Percentiles rank a stretch among this genome's conserved stretches.
Conservation (phyloP, 2,113 vertebrate genomes). For the Alethe castanea region DNA sequence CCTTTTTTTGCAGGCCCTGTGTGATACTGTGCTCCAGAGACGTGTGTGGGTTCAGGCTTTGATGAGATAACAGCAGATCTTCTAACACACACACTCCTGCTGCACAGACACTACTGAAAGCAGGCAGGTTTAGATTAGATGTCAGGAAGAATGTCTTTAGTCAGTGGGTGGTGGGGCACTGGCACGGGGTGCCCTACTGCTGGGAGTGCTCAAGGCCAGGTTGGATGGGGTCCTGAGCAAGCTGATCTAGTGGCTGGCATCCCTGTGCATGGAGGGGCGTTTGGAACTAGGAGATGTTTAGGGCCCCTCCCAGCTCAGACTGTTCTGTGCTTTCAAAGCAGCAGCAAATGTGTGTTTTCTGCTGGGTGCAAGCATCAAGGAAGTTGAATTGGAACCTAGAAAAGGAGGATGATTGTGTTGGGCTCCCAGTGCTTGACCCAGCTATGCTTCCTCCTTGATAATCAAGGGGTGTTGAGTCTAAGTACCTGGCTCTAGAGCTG, state of each 20-base stretch:
- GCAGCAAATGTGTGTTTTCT: not conserved
- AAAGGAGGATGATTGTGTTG: rapidly evolving
- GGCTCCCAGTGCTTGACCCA: not conserved
- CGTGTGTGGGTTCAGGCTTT: not conserved
- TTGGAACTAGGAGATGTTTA: not conserved
- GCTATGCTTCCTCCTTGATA: not conserved
- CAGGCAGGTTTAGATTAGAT: not conserved
- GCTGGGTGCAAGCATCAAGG: not conserved
- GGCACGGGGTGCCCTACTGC: not conserved
- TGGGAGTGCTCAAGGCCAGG: not conserved
- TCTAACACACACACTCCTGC: not conserved
- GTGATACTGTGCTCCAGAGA: not conserved
- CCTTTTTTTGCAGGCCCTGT: not conserved
- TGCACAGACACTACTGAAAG: not conserved
- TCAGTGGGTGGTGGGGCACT: not conserved
- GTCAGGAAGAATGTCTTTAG: not conserved
- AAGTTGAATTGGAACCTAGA: not conserved
- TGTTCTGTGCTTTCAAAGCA: not conserved
- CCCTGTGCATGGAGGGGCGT: rapidly evolving
- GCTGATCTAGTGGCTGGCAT: not conserved
- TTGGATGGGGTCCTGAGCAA: not conserved
- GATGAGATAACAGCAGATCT: not conserved
- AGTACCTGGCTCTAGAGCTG: not conserved
- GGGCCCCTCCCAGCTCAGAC: not conserved
- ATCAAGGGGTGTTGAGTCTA: not conserved